Evolutionary conservation across 2,113 vertebrate genomes (phyloP).

Genomic region (Serinus canaria): DNA sequence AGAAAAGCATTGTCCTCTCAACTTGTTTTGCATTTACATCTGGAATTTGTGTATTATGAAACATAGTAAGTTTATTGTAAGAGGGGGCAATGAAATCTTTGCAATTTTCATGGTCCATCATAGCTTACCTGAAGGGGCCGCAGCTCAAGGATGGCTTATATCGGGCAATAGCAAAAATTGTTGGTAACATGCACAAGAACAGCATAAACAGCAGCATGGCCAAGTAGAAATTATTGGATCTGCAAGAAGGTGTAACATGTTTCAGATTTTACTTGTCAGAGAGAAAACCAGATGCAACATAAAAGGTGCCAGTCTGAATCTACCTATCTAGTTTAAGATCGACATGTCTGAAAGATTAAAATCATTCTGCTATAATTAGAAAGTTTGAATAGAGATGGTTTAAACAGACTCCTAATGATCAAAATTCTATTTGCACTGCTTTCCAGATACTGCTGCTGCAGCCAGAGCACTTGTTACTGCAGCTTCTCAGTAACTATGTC

Average conservation of each 20-base stretch:
- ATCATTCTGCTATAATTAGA: background rate
- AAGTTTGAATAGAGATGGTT: background rate
- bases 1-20: background rate
- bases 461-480: background rate
- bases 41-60: background rate
- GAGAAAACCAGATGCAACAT: background rate
- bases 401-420: background rate
- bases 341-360: background rate
- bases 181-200: constrained; percentile 96
- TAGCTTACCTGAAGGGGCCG: constrained; percentile 91
- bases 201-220: constrained; percentile 97
- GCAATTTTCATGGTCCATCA: background rate
- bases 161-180: constrained; percentile 91
- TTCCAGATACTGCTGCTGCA: constrained; percentile 15
- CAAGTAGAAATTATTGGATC: constrained; percentile 98
- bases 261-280: background rate
- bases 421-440: background rate
- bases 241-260: constrained; percentile 45
- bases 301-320: background rate
- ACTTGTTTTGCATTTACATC: background rate
- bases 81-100: background rate
- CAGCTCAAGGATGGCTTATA: constrained; percentile 91
- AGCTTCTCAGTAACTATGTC: background rate
- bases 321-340: background rate
- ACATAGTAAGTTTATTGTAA: background rate